Percentiles rank a stretch among this genome's conserved stretches.
phyloP scores from a whole-genome alignment of 2,888 invertebrate genomes.

The Caenorhabditis uteleia region DNA sequence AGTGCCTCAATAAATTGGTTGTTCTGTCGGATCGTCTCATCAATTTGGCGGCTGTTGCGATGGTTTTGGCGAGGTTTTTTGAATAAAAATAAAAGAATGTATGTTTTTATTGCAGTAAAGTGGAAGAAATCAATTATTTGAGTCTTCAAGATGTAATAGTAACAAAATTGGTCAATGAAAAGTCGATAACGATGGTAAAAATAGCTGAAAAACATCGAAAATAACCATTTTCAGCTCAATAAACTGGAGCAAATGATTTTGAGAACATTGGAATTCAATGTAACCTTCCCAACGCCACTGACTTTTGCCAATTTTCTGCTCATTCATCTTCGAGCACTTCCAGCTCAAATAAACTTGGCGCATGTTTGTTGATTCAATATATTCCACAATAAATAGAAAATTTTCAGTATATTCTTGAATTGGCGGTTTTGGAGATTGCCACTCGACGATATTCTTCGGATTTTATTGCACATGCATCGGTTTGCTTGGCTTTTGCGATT shows the following conservation, averaged over 20 bases:
- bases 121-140: background rate
- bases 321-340: background rate
- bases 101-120: too few species aligned
- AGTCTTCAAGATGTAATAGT: background rate
- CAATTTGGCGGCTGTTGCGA: background rate
- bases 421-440: background rate
- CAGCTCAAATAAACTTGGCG: background rate
- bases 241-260: background rate
- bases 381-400: background rate
- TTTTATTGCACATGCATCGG: background rate
- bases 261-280: background rate
- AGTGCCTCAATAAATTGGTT: background rate
- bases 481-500: background rate
- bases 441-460: background rate
- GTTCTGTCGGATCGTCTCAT: background rate
- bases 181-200: background rate
- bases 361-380: background rate
- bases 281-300: background rate
- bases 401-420: background rate
- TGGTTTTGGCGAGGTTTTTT: background rate
- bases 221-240: background rate
- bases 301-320: background rate
- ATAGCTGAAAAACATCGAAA: background rate
- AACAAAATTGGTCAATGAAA: background rate
- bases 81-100: too few species aligned